These are phyloP conservation scores for Lepidocyrtinus sp. DNA, from an alignment of 2,888 invertebrate species.

Conservation along the genomic window DNA sequence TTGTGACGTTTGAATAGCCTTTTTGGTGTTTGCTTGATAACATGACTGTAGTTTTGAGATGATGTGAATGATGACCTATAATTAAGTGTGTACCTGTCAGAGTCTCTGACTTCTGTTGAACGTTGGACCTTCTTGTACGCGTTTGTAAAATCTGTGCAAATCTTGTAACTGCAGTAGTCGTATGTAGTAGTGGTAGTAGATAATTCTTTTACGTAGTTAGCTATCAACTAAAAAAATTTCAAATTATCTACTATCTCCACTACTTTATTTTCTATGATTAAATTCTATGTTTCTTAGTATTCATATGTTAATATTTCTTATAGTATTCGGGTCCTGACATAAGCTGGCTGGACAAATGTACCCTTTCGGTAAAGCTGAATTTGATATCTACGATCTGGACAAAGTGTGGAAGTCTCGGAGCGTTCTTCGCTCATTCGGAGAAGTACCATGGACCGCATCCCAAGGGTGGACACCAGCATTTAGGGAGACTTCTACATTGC, in stretches of 20 bases:
- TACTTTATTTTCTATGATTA: too few species aligned
- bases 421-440: constrained; percentile 69
- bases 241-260: too few species aligned
- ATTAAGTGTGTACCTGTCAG: not conserved
- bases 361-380: constrained; percentile 66
- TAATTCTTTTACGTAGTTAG: too few species aligned
- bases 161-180: too few species aligned
- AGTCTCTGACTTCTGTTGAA: not conserved
- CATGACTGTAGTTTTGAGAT: not conserved
- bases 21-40: not conserved
- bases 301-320: too few species aligned
- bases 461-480: constrained; percentile 19
- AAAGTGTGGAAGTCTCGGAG: constrained; percentile 68
- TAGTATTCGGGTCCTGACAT: constrained; percentile 70
- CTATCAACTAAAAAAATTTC: too few species aligned
- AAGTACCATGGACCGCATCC: constrained; percentile 56
- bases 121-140: not conserved
- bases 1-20: not conserved
- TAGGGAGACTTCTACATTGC: constrained; percentile 58
- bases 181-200: too few species aligned
- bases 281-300: too few species aligned
- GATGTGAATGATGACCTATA: not conserved
- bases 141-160: too few species aligned
- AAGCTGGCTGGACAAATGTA: constrained; percentile 69
- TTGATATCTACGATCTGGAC: constrained; percentile 68